Evolutionary conservation across 2,113 vertebrate species (phyloP), one percentile per base, ranked within the genome.

Genomic region (Spea bombifrons): DNA sequence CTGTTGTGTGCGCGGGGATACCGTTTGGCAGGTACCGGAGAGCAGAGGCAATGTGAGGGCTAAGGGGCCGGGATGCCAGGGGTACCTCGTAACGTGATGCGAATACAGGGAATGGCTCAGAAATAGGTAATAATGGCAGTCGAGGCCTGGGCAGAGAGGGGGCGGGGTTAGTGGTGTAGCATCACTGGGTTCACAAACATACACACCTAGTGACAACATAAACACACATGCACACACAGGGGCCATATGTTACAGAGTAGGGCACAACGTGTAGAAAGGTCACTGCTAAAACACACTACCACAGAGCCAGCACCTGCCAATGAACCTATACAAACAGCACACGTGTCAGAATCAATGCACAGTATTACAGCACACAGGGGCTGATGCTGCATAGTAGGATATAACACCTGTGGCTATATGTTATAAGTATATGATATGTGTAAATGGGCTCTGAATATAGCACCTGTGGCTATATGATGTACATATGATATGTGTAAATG

Each of bases 131-230:
- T 30, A 30, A 30, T 6, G 4, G 30, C 63, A 3, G 63, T 49
- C 44, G 73, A 44, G 73, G 73, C 73, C 73, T 75, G 44, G 7
- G 53, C 84, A 87, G 16, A 75, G 80, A 6, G 73, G 82, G 82
- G 86, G 87, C 84, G 81, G 81, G 78, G 66, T 66, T 8, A 50
- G 13, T 45, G 6, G 49, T 46, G 30, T 13, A 17, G 43, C 50
- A 16, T 68, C 75, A 68, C 63, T 53, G 7, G 13, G 16, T 57
- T 43, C 46, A 9, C 61, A 65, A 8, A 65, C 46, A 66, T 44
- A 66, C 13, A 66, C 61, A 50, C 52, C 43, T 43, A 9, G 66
- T 8, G 43, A 13, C 43, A 3, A 43, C 7, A 52, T 6, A 3
- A 6, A 9, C 61, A 65, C 52, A 43, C 7, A 52, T 6, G 9